Base-by-base conservation (phyloP, 30 jellyfish, hydroid and myxozoan species). In the Aurelia sp. region DNA sequence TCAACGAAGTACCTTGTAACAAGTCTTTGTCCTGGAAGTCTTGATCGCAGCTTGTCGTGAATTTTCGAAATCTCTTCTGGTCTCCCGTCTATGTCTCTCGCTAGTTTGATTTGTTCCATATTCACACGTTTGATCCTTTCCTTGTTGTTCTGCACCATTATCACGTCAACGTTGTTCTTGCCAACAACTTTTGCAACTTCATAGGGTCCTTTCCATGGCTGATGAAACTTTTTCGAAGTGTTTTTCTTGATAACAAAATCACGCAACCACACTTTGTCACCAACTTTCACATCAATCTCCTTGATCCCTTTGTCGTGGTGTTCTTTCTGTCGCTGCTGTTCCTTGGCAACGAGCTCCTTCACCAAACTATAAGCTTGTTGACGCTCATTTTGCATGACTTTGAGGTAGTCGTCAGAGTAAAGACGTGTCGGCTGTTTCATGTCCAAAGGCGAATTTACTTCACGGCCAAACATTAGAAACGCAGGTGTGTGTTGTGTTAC, bases 11-110 rank as follows among this genome's bases (percentile, higher is more conserved):
- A 48, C 18, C 78, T 15, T 13, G 85, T 76, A 52, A 27, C 55
- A 8, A 76, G 88, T 76, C 84, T 60, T 44, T 79, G 90, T 10
- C 90, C 90, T 19, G 90, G 90, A 76, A 76, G 87, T 57, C 82
- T 76, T 8, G 87, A 76, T 33, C 87, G 87, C 40, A 76, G 35
- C 40, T 76, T 52, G 44, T 76, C 87, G 21, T 76, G 55, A 5
- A 76, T 80, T 64, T 59, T 78, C 38, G 61, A 30, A 19, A 55
- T 78, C 15, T 78, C 83, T 38, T 78, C 88, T 38, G 88, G 82
- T n/a, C 38, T 78, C 9, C 82, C 88, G 17, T 74, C 79, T 7
- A 4, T 78, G 33, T 78, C 88, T 57, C 53, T 20, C 6, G 88
- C 88, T 30, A 59, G 12, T 65, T 78, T 78, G 30, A 61, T 59